A percentile compares a stretch with the other conserved stretches of the same genome.
Evolutionary conservation across 2,113 vertebrate genomes (phyloP).

Genomic region (Zosterops japonicus): DNA sequence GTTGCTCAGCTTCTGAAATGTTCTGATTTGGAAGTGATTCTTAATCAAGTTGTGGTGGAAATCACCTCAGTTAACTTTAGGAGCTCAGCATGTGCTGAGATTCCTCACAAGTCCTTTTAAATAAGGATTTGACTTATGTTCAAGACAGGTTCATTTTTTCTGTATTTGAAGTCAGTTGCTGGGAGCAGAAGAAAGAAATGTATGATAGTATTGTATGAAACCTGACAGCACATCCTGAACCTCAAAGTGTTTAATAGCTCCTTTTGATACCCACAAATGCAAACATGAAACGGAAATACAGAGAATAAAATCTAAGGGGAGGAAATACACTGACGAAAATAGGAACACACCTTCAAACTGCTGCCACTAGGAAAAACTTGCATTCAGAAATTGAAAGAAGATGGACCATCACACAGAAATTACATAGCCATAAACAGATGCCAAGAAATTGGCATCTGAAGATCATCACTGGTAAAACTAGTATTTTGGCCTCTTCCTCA

Average conservation of each 20-base stretch:
- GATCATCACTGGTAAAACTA: background rate
- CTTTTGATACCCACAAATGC: background rate
- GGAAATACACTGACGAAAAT: background rate
- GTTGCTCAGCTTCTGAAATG: background rate
- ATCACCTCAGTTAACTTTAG: background rate
- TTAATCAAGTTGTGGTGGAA: background rate
- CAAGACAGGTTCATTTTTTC: background rate
- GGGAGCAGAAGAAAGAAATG: background rate
- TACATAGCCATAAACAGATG: background rate
- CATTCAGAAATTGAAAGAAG: background rate
- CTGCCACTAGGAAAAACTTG: background rate
- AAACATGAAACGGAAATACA: background rate
- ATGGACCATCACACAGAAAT: background rate
- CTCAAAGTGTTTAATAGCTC: background rate
- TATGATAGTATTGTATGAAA: background rate
- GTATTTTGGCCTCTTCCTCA: background rate
- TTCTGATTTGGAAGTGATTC: background rate
- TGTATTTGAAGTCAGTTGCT: background rate
- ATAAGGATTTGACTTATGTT: background rate
- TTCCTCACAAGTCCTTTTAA: background rate
- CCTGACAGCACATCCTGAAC: background rate
- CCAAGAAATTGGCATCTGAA: background rate
- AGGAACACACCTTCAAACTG: background rate
- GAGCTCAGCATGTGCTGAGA: background rate
- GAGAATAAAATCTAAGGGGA: background rate